These are phyloP conservation scores for Drosophila pandora DNA, from an alignment of 1,140 invertebrate species.

Conservation along the genomic window DNA sequence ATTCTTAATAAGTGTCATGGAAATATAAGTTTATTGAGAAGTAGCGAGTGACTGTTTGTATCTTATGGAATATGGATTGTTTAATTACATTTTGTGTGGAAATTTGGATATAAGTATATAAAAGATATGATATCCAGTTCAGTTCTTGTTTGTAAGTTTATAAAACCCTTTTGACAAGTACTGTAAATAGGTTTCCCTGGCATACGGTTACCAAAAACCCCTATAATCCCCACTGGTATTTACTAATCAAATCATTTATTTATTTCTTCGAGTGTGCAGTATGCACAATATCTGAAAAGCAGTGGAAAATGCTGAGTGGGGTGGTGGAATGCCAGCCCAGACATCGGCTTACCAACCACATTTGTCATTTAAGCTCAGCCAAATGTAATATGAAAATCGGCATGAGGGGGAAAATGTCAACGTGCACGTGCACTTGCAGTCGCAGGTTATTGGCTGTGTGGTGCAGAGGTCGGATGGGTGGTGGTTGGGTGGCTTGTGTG, in stretches of 20 bases:
- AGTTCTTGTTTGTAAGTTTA: too few species aligned
- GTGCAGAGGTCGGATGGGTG: background rate
- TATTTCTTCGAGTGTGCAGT: background rate
- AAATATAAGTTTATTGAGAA: too few species aligned
- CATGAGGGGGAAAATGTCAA: constrained; percentile 73
- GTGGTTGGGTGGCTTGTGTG: constrained; percentile 25
- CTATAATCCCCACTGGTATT: background rate
- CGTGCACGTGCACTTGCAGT: constrained; percentile 51
- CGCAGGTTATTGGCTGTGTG: constrained; percentile 5
- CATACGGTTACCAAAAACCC: too few species aligned
- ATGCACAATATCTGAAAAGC: constrained; percentile 2
- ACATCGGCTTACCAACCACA: constrained; percentile 75
- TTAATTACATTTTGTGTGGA: too few species aligned
- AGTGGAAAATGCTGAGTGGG: background rate
- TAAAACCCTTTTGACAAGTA: too few species aligned
- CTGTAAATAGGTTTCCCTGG: too few species aligned
- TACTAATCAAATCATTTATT: background rate
- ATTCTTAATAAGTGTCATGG: too few species aligned
- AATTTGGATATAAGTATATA: too few species aligned
- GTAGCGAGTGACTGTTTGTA: too few species aligned
- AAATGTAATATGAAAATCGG: constrained; percentile 80
- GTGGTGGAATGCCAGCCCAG: constrained; percentile 42
- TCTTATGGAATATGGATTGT: too few species aligned
- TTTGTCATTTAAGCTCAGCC: constrained; percentile 78
- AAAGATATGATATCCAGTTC: too few species aligned